A percentile compares a stretch with the other conserved stretches of the same genome.
phyloP scores from a whole-genome alignment of 64 coral and sea anemone genomes.

The Porites lutea region DNA sequence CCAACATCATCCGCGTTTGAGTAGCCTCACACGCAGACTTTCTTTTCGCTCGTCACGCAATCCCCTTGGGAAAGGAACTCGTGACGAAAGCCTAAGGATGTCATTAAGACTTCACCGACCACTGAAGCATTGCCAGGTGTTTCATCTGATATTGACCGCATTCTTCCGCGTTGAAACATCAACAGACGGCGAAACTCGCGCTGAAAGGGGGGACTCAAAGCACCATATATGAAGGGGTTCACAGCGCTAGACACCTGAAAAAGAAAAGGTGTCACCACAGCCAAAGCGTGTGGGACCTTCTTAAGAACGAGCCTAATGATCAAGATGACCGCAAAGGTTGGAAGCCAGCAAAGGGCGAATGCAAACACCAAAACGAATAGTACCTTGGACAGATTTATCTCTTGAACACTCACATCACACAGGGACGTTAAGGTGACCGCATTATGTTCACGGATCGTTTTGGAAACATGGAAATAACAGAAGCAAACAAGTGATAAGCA shows the following conservation, averaged over 20 bases:
- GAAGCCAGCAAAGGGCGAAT: constrained; percentile 20
- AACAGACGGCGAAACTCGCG: constrained; percentile 20
- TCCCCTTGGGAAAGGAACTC: too few species aligned
- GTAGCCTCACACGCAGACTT: too few species aligned
- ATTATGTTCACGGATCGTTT: background rate
- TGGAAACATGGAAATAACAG: constrained; percentile 27
- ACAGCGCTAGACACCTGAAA: constrained; percentile 23
- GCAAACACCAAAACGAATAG: constrained; percentile 24
- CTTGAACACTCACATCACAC: background rate
- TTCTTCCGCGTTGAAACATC: background rate
- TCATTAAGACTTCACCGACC: too few species aligned
- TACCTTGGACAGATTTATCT: constrained; percentile 24
- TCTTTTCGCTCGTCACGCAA: too few species aligned
- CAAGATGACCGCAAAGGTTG: constrained; percentile 32
- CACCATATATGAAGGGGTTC: constrained; percentile 34
- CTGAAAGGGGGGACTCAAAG: constrained; percentile 27
- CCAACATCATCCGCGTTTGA: too few species aligned
- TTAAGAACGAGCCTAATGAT: constrained; percentile 3
- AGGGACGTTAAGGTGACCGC: background rate
- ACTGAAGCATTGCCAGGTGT: too few species aligned
- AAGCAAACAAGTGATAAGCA: constrained; percentile 12
- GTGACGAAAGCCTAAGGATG: too few species aligned
- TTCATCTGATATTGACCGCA: too few species aligned
- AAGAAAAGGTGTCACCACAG: constrained; percentile 29
- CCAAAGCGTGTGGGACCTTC: constrained; percentile 3